phyloP scores from a whole-genome alignment of 1,140 invertebrate genomes.

The Eufriesea mexicana region DNA sequence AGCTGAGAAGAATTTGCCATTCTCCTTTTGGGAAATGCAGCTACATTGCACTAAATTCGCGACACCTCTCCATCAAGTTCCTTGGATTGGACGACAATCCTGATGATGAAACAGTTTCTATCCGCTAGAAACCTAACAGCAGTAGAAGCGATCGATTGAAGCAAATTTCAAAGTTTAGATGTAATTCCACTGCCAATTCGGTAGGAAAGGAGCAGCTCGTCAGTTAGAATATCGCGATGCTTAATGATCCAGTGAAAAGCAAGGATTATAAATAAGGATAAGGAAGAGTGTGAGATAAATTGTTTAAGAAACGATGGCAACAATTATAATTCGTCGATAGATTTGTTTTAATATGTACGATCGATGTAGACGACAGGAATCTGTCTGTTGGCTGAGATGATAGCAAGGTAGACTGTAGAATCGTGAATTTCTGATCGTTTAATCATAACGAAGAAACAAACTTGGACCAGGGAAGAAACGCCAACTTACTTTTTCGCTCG shows the following conservation, averaged over 20 bases:
- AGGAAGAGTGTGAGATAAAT: background rate
- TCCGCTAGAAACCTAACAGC: background rate
- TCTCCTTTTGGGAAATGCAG: background rate
- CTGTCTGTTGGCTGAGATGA: background rate
- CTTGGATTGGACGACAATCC: constrained; percentile 37
- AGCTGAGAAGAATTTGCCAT: background rate
- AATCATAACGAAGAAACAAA: background rate
- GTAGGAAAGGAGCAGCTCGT: background rate
- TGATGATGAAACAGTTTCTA: constrained; percentile 17
- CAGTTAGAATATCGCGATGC: background rate
- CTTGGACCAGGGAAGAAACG: constrained; percentile 28
- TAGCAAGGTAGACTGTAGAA: constrained; percentile 1
- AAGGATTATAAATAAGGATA: background rate
- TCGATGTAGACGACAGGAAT: background rate
- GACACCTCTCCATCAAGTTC: constrained; percentile 44
- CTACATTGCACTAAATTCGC: background rate
- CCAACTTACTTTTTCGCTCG: constrained; percentile 13
- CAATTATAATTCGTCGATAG: background rate
- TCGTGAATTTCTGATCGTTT: background rate
- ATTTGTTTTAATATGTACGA: background rate
- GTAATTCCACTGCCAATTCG: background rate
- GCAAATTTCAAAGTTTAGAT: background rate
- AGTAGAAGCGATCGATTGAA: background rate
- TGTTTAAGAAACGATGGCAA: background rate
- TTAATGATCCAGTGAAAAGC: background rate